Evolutionary conservation across 2,797 vertebrate species (phyloP), one percentile per base, ranked within the genome.

Genomic region (Acanthopagrus latus): DNA sequence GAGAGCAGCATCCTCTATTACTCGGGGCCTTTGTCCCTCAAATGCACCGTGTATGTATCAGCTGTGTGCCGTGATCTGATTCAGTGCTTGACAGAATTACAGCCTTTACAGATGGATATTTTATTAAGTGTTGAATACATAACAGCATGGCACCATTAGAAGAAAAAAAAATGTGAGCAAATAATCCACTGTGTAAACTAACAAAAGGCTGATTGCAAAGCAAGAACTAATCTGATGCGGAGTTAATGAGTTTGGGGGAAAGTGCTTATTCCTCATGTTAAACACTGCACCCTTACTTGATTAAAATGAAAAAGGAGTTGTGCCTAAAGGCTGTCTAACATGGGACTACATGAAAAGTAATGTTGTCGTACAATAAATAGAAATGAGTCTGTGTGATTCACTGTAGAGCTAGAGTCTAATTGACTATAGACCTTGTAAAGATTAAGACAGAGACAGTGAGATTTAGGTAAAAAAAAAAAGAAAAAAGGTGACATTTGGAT

Each of bases 1-100:
- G 54, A 71, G 64, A 74, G 62, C 55, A 27, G 47, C 47, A 8
- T 46, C 48, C 55, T 69, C 71, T 65, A 38, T 72, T 58, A 55
- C 29, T 74, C 11, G 46, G 67, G 48, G 66, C 52, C 38, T 54
- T 18, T 20, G 21, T 51, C 41, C 18, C n/a, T 38, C 3, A 33
- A n/a, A 75, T 58, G 18, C 47, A 51, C 7, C 6, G 60, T 51
- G 14, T 48, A 8, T 52, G 21, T 62, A 27, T 74, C 78, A 64
- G 70, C 43, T 27, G 13, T 52, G 33, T 66, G 33, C 18, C 17
- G 9, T 50, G 48, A 58, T 57, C 33, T 25, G 12, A 76, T 77
- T 72, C 58, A 46, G 41, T 41, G 23, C 70, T 71, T 59, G 21
- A 21, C 33, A 48, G 10, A 64, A 43, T 46, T 23, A 50, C 33